These are phyloP conservation scores for Tanaodytes sp. DNA, from an alignment of 2,888 invertebrate genomes.

Conservation along the genomic window DNA sequence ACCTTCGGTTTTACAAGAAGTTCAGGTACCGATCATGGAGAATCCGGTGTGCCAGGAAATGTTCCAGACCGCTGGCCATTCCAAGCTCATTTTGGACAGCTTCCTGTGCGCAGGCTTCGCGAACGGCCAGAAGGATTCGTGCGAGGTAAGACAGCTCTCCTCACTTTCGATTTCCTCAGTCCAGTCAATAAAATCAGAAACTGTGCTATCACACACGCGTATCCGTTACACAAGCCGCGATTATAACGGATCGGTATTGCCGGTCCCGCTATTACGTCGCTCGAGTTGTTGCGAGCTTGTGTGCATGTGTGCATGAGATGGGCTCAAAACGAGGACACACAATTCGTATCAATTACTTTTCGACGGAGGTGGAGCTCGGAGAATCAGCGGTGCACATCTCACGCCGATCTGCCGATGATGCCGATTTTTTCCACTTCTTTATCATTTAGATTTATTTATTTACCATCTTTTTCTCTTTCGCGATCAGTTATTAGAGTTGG, in stretches of 20 bases:
- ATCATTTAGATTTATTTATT: no score
- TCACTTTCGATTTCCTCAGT: slow-evolving; percentile 53
- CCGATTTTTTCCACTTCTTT: not conserved
- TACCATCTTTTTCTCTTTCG: not conserved
- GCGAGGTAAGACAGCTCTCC: slow-evolving; percentile 79
- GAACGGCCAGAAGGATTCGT: slow-evolving; percentile 92
- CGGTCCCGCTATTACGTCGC: slow-evolving; percentile 52
- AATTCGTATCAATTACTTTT: slow-evolving; percentile 51
- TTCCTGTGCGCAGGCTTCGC: slow-evolving; percentile 95
- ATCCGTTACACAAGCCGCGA: slow-evolving; percentile 51
- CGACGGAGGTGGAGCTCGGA: not conserved
- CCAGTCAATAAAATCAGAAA: no score
- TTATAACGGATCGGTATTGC: slow-evolving; percentile 58
- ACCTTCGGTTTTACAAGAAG: slow-evolving; percentile 91
- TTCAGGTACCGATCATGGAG: slow-evolving; percentile 92
- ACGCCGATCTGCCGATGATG: slow-evolving; percentile 13
- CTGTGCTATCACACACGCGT: slow-evolving; percentile 43
- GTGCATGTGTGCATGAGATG: slow-evolving; percentile 9
- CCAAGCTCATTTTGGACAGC: slow-evolving; percentile 88
- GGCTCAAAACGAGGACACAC: slow-evolving; percentile 35
- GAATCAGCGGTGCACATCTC: slow-evolving; percentile 5
- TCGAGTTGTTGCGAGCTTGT: slow-evolving; percentile 2
- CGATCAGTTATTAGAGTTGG: not conserved
- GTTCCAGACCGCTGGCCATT: slow-evolving; percentile 92
- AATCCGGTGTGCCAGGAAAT: slow-evolving; percentile 94